Evolutionary conservation across 2,797 vertebrate genomes (phyloP).

Genomic region (Onychomys torridus): DNA sequence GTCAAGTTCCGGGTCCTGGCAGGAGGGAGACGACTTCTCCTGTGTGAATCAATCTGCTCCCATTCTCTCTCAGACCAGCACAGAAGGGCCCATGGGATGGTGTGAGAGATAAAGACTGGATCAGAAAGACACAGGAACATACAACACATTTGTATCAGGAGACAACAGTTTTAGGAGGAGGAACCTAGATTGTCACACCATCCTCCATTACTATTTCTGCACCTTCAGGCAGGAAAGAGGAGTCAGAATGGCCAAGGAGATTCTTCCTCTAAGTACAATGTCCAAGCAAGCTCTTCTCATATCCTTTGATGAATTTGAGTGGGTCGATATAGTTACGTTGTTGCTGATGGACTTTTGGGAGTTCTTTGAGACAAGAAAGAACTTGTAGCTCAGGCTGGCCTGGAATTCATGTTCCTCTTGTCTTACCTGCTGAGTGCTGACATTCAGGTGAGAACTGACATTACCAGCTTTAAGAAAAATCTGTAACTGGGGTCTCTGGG

Average conservation of each 20-base stretch:
- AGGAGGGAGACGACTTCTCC: slow-evolving; percentile 87
- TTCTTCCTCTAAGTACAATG: neutral
- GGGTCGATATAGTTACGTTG: neutral
- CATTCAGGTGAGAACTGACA: neutral
- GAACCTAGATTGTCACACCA: neutral
- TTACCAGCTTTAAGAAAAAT: neutral
- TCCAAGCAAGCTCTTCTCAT: neutral
- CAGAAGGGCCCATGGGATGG: neutral
- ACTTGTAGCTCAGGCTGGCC: neutral
- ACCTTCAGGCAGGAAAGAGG: neutral
- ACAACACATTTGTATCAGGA: neutral
- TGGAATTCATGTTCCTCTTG: neutral
- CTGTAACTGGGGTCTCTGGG: neutral
- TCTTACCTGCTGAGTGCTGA: neutral
- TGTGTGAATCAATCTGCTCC: neutral
- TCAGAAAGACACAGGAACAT: neutral
- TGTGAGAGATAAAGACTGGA: neutral
- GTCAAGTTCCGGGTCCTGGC: slow-evolving; percentile 91
- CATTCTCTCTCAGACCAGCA: neutral
- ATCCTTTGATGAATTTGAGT: neutral
- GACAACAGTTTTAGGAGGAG: neutral
- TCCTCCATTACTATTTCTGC: neutral
- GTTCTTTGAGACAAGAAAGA: neutral
- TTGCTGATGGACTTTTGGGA: neutral
- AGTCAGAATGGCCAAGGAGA: neutral